Evolutionary conservation across 2,888 invertebrate species (phyloP).

Genomic region (Sisyra terminalis): DNA sequence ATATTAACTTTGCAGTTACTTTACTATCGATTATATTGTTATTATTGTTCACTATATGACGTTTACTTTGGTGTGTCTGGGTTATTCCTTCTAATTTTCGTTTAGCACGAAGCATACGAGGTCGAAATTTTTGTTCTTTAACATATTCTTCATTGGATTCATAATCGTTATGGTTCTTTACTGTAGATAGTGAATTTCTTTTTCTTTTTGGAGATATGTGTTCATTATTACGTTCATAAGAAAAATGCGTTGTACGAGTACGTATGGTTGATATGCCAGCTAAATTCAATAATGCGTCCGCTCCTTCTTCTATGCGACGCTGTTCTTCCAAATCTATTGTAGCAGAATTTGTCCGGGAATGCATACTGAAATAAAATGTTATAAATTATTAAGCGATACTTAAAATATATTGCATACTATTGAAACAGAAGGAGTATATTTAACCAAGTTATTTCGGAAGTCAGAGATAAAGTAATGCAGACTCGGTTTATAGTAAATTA

Average conservation of each 20-base stretch:
- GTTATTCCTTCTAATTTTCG: not conserved
- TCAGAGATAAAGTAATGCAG: not conserved
- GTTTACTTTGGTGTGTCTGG: constrained; percentile 1
- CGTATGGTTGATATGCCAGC: constrained; percentile 35
- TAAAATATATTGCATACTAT: no score
- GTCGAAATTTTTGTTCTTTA: constrained; percentile 3
- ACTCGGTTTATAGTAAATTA: no score
- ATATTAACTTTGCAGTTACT: not conserved
- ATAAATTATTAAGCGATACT: not conserved
- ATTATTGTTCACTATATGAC: constrained; percentile 2
- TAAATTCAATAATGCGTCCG: constrained; percentile 59
- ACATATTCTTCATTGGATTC: not conserved
- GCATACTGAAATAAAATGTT: constrained; percentile 14
- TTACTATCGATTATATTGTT: constrained; percentile 6
- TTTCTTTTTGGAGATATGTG: constrained; percentile 1
- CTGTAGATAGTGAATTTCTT: not conserved
- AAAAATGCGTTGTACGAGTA: constrained; percentile 10
- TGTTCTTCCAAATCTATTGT: constrained; percentile 43
- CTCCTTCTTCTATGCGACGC: constrained; percentile 59
- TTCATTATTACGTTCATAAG: constrained; percentile 1
- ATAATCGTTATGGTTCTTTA: not conserved
- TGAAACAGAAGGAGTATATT: no score
- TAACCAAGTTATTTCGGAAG: no score
- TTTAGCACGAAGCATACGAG: constrained; percentile 7
- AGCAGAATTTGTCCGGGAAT: constrained; percentile 10